Evolutionary conservation across 2,113 vertebrate genomes (phyloP), one percentile per base, ranked within the genome.

Genomic region (Boulengeromyrus knoepffleri): DNA sequence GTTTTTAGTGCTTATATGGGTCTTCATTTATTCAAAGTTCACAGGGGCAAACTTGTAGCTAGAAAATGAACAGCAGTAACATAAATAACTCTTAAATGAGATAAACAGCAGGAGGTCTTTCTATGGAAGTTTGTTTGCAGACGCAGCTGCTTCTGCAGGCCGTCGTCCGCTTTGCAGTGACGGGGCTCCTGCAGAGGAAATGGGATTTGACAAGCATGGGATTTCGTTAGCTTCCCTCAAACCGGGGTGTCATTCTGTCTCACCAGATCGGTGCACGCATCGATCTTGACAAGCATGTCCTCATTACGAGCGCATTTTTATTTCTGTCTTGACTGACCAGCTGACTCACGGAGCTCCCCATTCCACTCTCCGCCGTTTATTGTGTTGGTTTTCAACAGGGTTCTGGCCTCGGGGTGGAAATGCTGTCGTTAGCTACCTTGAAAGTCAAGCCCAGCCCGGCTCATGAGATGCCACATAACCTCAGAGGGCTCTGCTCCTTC

Each of bases 171-270:
- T 31, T 36, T 1, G 62, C 19, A 8, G 27, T 31, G 70, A 89
- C 2, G 17, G 21, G 31, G 8, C 47, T 89, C 1, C 10, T 5
- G n/a, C 24, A 15, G 49, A 45, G 77, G 80, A 88, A 88, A 92
- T 92, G 90, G 89, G 46, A 47, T 90, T 49, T 91, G 93, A 92
- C 92, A 91, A 91, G 90, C 91, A 83, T 92, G 90, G 80, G 80
- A 91, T 91, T 91, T 91, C 19, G 90, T 90, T 90, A 53, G 70
- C 66, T 58, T 89, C 88, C 90, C 27, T 91, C 89, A 89, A 91
- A 89, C 42, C 53, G 31, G 80, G 52, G 24, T 90, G 91, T 93
- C 93, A 91, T 93, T 93, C 90, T 39, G 50, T 66, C 91, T 70
- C 88, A 58, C 52, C 56, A 13, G 46, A 66, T 21, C 45, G 58